phyloP scores from a whole-genome alignment of 2,113 vertebrate genomes.

The Zosterops hypoxanthus region DNA sequence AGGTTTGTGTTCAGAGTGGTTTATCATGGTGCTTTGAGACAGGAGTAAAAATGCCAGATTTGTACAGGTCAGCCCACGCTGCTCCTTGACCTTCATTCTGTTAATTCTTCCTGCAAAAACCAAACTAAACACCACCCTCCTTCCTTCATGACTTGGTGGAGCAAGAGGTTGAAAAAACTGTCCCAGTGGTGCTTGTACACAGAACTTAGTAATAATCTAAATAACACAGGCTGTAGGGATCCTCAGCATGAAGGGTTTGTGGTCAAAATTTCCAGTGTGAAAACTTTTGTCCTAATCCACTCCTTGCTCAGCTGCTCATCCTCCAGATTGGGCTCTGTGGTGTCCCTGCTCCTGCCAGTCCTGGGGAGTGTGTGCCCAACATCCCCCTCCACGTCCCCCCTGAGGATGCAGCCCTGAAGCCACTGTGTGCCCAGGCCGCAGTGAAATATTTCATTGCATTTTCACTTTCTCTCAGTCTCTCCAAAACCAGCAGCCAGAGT shows the following conservation, averaged over 20 bases:
- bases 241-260: not conserved
- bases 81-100: not conserved
- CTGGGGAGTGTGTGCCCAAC: not conserved
- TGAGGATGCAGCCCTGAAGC: not conserved
- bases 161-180: not conserved
- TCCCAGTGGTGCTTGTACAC: not conserved
- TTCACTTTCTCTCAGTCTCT: not conserved
- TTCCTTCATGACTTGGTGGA: not conserved
- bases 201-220: not conserved
- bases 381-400: rapidly evolving
- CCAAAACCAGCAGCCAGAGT: not conserved
- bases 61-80: not conserved
- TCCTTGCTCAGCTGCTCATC: not conserved
- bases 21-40: not conserved
- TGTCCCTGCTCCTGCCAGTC: not conserved
- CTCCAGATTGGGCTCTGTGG: not conserved
- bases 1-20: not conserved
- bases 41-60: not conserved
- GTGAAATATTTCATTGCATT: rapidly evolving
- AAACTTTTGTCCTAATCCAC: not conserved
- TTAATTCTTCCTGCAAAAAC: not conserved
- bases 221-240: not conserved
- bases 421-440: not conserved
- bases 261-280: not conserved
- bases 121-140: not conserved